phyloP scores from a whole-genome alignment of 1,140 invertebrate genomes.

The Pseudomyrmex flavicornis region DNA sequence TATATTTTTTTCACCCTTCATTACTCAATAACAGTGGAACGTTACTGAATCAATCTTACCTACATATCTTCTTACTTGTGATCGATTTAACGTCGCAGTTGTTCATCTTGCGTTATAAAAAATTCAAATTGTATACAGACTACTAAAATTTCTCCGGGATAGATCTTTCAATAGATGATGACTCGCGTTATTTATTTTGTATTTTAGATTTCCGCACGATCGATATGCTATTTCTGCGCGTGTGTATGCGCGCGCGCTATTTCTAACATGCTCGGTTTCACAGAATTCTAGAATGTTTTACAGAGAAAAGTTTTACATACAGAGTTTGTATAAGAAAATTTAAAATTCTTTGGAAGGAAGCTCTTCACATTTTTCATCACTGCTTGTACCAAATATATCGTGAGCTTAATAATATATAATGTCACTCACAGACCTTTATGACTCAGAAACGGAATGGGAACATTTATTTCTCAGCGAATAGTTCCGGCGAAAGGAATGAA shows the following conservation, averaged over 20 bases:
- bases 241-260: too few relatives aligned
- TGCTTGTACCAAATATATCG: constrained; percentile 25
- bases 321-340: background rate
- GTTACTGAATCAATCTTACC: constrained; percentile 10
- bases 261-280: too few relatives aligned
- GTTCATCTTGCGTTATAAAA: background rate
- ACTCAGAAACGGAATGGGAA: constrained; percentile 15
- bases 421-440: constrained; percentile 33
- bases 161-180: background rate
- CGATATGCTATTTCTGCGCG: background rate
- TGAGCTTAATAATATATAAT: constrained; percentile 36
- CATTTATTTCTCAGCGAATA: constrained; percentile 43
- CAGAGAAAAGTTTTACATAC: background rate
- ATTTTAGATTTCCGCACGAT: background rate
- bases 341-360: background rate
- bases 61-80: constrained; percentile 30
- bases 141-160: constrained; percentile 10
- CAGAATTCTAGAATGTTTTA: background rate
- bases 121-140: constrained; percentile 15
- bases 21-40: constrained; percentile 23
- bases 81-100: constrained; percentile 26
- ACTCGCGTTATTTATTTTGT: constrained; percentile 10
- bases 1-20: background rate
- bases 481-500: constrained; percentile 8
- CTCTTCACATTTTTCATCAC: constrained; percentile 19